A percentile compares a stretch with the other conserved stretches of the same genome.
These are phyloP conservation scores for Drosophila paramelanica DNA, from an alignment of 2,888 invertebrate species.

Conservation along the genomic window DNA sequence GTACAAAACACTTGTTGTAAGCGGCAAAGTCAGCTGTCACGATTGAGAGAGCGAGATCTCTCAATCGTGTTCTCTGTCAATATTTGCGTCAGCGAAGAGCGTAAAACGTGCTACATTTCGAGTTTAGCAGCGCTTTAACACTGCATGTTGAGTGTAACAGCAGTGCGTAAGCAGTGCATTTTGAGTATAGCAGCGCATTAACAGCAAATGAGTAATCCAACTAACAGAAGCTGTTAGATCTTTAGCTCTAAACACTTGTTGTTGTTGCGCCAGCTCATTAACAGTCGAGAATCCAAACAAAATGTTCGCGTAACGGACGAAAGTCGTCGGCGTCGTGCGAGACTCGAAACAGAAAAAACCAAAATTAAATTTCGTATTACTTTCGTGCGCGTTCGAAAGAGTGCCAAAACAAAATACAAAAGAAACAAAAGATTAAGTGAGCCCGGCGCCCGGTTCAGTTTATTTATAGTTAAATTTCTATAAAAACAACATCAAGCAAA, in stretches of 20 bases:
- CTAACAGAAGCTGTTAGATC: slow-evolving; percentile 23
- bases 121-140: slow-evolving; percentile 15
- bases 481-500: slow-evolving; percentile 29
- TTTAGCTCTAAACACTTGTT: slow-evolving; percentile 48
- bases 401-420: slow-evolving; percentile 51
- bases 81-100: slow-evolving; percentile 22
- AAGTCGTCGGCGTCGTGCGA: slow-evolving; percentile 56
- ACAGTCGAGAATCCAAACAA: slow-evolving; percentile 72
- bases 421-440: slow-evolving; percentile 40
- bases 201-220: slow-evolving; percentile 16
- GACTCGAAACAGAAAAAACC: slow-evolving; percentile 21
- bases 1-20: slow-evolving; percentile 49
- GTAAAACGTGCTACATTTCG: background rate
- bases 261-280: slow-evolving; percentile 61
- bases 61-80: too few species aligned
- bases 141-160: slow-evolving; percentile 25
- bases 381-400: slow-evolving; percentile 44
- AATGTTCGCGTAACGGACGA: slow-evolving; percentile 74
- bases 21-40: slow-evolving; percentile 16
- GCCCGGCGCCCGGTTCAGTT: slow-evolving; percentile 43
- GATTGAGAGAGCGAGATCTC: too few species aligned
- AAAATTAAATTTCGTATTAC: slow-evolving; percentile 36
- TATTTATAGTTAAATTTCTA: slow-evolving; percentile 47
- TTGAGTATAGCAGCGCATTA: slow-evolving; percentile 20
- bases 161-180: slow-evolving; percentile 11